Evolutionary conservation across 2,888 invertebrate genomes (phyloP), one percentile per base, ranked within the genome.

Genomic region (Buathra laborator): DNA sequence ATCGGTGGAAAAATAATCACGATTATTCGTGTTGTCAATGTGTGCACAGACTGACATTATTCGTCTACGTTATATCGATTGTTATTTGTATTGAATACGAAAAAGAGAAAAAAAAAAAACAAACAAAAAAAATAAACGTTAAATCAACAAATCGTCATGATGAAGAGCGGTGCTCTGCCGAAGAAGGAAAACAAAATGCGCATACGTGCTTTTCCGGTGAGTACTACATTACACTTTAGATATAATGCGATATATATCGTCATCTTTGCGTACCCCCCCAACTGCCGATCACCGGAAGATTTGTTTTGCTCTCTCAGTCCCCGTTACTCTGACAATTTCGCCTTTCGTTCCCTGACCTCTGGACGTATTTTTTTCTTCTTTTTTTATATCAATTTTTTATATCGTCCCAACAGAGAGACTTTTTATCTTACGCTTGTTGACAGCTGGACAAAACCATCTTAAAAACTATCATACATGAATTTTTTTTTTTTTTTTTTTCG

Each of bases 111-210:
- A 24, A 32, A 72, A 51, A 14, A 64, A 64, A 64, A 64, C 24
- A 9, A 68, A 62, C 48, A 59, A 37, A 46, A 76, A 84, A 84
- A 81, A 72, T 77, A 79, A 70, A 71, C 84, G 81, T 80, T 74
- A 53, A 79, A 82, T 48, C 74, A 66, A 81, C 84, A 86, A 86
- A 84, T 89, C 89, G 88, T 89, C 91, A 96, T 96, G 95, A 96
- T 96, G 96, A 96, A 96, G 95, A 96, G 94, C 93, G 95, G 96
- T 94, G 95, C 96, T 91, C 95, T 97, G 94, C 96, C 97, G 91
- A 98, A 98, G 95, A 98, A 98, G 95, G 98, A 98, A 95, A 97
- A 97, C 95, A 99, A 99, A 95, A 99, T 99, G 99, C 96, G 99
- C 94, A 99, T 99, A 94, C 96, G 99, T 94, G 99, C 99, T 90